Conservation (phyloP, 2,797 vertebrate genomes). For the Synaphobranchus kaupii region DNA sequence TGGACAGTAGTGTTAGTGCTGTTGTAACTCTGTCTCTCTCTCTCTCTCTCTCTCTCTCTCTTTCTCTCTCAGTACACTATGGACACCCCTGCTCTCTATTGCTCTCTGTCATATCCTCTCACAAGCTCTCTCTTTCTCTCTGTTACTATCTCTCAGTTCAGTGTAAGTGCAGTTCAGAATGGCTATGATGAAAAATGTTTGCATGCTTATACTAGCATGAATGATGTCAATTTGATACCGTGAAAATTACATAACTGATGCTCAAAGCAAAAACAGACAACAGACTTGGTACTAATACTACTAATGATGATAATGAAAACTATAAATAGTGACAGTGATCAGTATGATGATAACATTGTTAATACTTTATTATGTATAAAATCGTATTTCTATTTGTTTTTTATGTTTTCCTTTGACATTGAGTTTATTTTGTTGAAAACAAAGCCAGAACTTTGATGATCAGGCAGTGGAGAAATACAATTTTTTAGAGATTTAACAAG, state of each 20-base stretch:
- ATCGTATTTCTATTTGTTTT: slow-evolving; percentile 63
- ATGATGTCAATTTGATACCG: slow-evolving; percentile 84
- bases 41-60: neutral
- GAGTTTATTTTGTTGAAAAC: slow-evolving; percentile 69
- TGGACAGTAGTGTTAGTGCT: slow-evolving; percentile 7
- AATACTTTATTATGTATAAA: slow-evolving; percentile 72
- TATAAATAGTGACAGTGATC: slow-evolving; percentile 60
- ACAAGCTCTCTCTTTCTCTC: slow-evolving; percentile 27
- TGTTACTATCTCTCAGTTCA: slow-evolving; percentile 53
- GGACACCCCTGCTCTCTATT: neutral
- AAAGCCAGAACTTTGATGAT: slow-evolving; percentile 55
- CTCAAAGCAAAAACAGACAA: slow-evolving; percentile 70
- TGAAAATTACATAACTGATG: slow-evolving; percentile 76
- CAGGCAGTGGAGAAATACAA: neutral
- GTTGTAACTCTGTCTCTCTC: neutral
- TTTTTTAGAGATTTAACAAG: slow-evolving; percentile 49
- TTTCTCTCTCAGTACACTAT: neutral
- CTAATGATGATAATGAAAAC: slow-evolving; percentile 69
- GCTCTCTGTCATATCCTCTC: slow-evolving; percentile 38
- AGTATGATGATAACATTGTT: slow-evolving; percentile 65
- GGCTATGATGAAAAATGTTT: slow-evolving; percentile 74
- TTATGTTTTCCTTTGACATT: slow-evolving; percentile 69
- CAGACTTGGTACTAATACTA: slow-evolving; percentile 76
- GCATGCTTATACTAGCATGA: slow-evolving; percentile 84
- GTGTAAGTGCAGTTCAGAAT: slow-evolving; percentile 73